Base-by-base conservation (phyloP, 1,140 invertebrate species). In the Oryzaephilus surinamensis region DNA sequence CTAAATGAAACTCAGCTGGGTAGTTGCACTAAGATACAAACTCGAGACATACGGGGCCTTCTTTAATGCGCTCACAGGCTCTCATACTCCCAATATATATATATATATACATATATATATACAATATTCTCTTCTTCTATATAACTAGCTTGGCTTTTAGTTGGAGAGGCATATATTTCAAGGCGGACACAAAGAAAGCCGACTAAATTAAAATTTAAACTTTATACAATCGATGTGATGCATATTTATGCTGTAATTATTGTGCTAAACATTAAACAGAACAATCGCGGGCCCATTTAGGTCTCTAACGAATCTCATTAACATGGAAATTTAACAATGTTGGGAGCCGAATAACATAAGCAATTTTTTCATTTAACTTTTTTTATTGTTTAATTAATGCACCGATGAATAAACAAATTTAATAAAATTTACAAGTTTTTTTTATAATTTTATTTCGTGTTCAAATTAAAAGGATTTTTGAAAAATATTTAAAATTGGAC, bases 101-200 rank as follows among this genome's bases (percentile, higher is more conserved):
- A n/a, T n/a, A n/a, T n/a, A n/a, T n/a, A n/a, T n/a, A n/a, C n/a
- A n/a, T n/a, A n/a, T n/a, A n/a, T n/a, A n/a, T n/a, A n/a, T 41
- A 48, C 42, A 48, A 48, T 48, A 48, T 48, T 45, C n/a, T n/a
- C n/a, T n/a, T n/a, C n/a, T n/a, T n/a, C 46, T 32, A 43, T 41
- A 45, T 48, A 48, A 48, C 45, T 48, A 48, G 41, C 45, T 48
- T n/a, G n/a, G n/a, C n/a, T n/a, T 20, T 48, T 31, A 36, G 46
- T n/a, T 48, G 41, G 46, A 45, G 42, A 45, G 38, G 43, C 46
- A 48, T 48, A 48, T 48, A n/a, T n/a, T 48, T 48, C 46, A n/a
- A 48, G 38, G 31, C 38, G 26, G 43, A 32, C 42, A 45, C 42
- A 48, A 48, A 45, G 43, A 16, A 38, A 23, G 33, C 45, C 45